Evolutionary conservation across 2,797 vertebrate genomes (phyloP).

Genomic region (Lacerta agilis): DNA sequence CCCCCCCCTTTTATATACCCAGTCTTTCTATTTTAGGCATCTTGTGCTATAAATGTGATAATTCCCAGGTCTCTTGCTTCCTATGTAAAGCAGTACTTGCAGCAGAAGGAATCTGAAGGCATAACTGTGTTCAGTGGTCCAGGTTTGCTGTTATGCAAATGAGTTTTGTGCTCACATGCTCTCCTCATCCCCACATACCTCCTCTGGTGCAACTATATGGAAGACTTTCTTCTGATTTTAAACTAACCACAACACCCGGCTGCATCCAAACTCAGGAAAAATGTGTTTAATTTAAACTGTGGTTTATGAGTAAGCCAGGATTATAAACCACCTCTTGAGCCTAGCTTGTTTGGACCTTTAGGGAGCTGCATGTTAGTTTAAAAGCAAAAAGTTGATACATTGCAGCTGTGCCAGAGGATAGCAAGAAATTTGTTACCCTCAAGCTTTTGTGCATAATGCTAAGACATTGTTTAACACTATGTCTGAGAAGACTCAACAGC

Average conservation of each 20-base stretch:
- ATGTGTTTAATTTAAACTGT: neutral
- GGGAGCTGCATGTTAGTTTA: neutral
- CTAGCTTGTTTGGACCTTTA: neutral
- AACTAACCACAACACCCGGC: neutral
- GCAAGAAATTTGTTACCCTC: neutral
- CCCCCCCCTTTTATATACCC: neutral
- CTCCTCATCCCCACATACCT: no score
- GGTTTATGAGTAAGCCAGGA: neutral
- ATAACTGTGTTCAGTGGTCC: neutral
- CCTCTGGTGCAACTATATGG: neutral
- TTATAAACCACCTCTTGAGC: neutral
- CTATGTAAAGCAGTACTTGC: neutral
- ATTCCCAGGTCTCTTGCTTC: neutral
- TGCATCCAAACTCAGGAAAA: neutral
- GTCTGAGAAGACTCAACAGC: neutral
- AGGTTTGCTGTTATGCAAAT: neutral
- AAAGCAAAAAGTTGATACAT: neutral
- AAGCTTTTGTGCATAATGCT: neutral
- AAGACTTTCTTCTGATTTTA: neutral
- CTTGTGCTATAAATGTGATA: neutral
- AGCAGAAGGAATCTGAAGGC: neutral
- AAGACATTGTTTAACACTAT: neutral
- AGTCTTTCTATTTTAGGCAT: neutral
- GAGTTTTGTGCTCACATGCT: neutral
- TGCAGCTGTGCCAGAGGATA: neutral